Evolutionary conservation across 2,113 vertebrate genomes (phyloP).

Genomic region (Sminthopsis crassicaudata): DNA sequence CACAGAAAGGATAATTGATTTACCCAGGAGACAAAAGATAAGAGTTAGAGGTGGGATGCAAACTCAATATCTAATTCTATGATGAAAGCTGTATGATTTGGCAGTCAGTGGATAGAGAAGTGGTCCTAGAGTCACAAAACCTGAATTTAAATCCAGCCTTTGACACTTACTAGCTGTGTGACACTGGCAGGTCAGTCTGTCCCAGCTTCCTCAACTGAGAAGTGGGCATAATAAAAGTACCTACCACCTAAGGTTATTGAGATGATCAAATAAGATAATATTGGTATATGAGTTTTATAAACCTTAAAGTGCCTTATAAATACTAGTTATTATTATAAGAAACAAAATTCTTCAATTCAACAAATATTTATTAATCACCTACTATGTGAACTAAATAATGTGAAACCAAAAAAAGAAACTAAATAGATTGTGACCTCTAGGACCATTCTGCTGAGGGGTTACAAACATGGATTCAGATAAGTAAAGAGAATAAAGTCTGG

Average conservation of each 20-base stretch:
- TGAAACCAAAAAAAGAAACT: background rate
- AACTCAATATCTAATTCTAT: background rate
- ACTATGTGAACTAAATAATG: background rate
- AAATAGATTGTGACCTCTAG: background rate
- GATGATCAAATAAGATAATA: background rate
- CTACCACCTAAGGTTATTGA: background rate
- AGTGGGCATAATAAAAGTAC: background rate
- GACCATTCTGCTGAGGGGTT: background rate
- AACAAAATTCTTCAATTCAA: background rate
- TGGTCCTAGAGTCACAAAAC: background rate
- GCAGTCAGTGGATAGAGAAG: background rate
- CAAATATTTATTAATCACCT: background rate
- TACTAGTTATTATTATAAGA: background rate
- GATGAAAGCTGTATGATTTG: background rate
- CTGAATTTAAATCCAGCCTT: background rate
- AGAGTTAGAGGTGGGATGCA: background rate
- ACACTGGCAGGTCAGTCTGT: background rate
- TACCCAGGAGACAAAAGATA: background rate
- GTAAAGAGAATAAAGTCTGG: background rate
- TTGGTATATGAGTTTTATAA: background rate
- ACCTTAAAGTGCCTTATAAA: background rate
- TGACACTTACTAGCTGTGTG: background rate
- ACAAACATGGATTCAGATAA: background rate
- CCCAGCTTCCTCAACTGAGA: background rate
- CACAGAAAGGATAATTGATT: background rate